These are phyloP conservation scores for Temnothorax rugatulus DNA, from an alignment of 2,888 invertebrate genomes.

Conservation along the genomic window DNA sequence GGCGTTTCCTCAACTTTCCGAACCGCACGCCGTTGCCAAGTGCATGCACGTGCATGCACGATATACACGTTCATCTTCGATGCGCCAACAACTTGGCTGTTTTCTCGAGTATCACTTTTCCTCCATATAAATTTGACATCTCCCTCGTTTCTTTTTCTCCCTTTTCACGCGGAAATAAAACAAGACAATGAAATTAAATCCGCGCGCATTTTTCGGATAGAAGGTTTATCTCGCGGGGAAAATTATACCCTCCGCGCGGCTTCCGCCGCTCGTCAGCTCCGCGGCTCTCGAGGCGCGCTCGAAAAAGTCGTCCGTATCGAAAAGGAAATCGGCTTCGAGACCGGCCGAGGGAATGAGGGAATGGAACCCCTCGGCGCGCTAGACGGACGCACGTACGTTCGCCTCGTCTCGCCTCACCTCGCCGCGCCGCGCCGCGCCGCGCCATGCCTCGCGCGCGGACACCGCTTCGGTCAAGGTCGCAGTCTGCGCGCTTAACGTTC, in stretches of 20 bases:
- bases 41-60: neutral
- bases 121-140: neutral
- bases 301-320: slow-evolving; percentile 48
- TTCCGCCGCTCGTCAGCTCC: neutral
- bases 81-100: neutral
- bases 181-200: neutral
- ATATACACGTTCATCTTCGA: neutral
- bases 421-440: slow-evolving; percentile 52
- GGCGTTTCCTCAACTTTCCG: neutral
- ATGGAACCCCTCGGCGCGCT: slow-evolving; percentile 69
- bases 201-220: neutral
- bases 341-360: slow-evolving; percentile 53
- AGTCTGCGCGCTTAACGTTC: slow-evolving; percentile 81
- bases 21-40: slow-evolving; percentile 22
- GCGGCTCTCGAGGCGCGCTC: neutral
- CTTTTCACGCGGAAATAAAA: neutral
- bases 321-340: slow-evolving; percentile 48
- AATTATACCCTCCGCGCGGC: neutral
- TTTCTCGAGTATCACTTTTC: neutral
- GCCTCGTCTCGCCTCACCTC: slow-evolving; percentile 52
- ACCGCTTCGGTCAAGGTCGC: slow-evolving; percentile 84
- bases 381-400: slow-evolving; percentile 73
- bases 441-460: slow-evolving; percentile 80
- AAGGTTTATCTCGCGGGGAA: neutral
- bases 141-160: neutral